Evolutionary conservation across 2,797 vertebrate genomes (phyloP), one percentile per base, ranked within the genome.

Genomic region (Halcyon chelicuti): DNA sequence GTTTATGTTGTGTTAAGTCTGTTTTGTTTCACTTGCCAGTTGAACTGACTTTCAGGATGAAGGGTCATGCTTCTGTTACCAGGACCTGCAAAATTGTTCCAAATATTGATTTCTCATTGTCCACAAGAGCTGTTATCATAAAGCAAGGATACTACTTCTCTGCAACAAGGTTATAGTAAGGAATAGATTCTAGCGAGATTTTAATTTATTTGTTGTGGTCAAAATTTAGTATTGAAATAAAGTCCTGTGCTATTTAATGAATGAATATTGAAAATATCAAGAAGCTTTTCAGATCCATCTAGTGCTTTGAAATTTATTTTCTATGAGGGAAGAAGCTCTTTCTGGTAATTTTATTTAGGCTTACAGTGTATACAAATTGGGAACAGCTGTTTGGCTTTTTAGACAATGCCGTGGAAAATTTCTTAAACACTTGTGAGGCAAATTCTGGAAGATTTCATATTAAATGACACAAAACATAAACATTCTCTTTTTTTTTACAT

Each of bases 351-450:
- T 83, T 93, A 74, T 94, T 89, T 90, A 81, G 37, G 14, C 8
- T 87, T 70, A 76, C 37, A 76, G 9, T 49, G 21, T 78, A 71
- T 52, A 67, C 31, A 82, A 93, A 91, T 90, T 91, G 60, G 67
- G 37, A 96, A 77, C 73, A 90, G 66, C 31, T 95, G 82, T 95
- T 87, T 61, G 61, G 17, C 52, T 94, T 74, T 86, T 82, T 73
- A 95, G 65, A 81, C 26, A 80, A 75, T 83, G 54, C 60, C 33
- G 21, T 84, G 58, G 72, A 94, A 95, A 79, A 68, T 86, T 82
- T 96, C 57, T 23, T 73, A 85, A 94, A 66, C 28, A 52, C 44
- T 96, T 88, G 84, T 87, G 46, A 96, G 23, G 83, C 37, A 97
- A 93, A 85, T 91, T 94, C 90, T 91, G 76, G 79, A 88, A 85